Conservation (phyloP, 2,113 vertebrate genomes). For the Dromiciops gliroides region DNA sequence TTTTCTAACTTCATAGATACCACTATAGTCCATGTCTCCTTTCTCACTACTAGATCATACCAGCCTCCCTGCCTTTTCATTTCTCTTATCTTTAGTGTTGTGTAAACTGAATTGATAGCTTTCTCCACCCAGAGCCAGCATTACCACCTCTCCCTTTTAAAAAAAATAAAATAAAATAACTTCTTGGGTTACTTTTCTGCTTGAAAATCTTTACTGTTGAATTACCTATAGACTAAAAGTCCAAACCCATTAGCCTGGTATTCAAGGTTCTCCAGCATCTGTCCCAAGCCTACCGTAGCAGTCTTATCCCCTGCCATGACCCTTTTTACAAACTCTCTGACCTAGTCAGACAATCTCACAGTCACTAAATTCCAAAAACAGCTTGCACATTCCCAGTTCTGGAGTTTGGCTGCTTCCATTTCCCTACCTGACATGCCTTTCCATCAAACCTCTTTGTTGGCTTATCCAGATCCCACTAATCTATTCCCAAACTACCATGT, state of each 20-base stretch:
- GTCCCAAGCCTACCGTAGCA: neutral
- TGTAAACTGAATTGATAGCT: neutral
- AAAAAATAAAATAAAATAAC: neutral
- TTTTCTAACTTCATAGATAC: neutral
- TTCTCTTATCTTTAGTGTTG: neutral
- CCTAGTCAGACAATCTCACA: neutral
- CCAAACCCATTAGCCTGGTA: neutral
- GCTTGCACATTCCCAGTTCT: neutral
- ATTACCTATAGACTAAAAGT: neutral
- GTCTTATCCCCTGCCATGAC: neutral
- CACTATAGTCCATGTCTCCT: neutral
- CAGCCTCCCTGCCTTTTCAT: neutral
- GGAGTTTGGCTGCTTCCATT: neutral
- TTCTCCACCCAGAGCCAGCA: neutral
- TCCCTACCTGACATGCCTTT: neutral
- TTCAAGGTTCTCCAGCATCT: neutral
- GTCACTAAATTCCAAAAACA: neutral
- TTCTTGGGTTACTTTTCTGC: neutral
- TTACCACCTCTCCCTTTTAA: neutral
- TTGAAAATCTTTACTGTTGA: neutral
- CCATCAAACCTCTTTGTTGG: neutral
- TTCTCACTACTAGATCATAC: neutral
- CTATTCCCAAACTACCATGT: neutral
- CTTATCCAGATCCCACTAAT: neutral
- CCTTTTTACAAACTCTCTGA: neutral